Evolutionary conservation across 2,113 vertebrate genomes (phyloP).

Genomic region (Leucopsar rothschildi): DNA sequence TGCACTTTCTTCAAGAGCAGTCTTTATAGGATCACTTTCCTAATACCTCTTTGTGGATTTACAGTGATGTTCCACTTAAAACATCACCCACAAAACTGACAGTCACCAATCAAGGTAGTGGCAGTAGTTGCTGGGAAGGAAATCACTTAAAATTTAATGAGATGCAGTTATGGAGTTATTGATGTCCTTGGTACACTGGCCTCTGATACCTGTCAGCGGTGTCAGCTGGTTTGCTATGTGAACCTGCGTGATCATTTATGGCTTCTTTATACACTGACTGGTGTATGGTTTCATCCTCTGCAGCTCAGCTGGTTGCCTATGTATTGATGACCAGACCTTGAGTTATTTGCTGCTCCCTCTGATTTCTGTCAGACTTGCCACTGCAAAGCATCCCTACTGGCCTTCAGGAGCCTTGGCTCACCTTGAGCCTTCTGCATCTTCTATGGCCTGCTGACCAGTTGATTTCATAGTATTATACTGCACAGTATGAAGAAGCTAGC

Average conservation of each 20-base stretch:
- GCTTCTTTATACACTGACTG: not conserved
- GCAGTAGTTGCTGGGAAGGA: not conserved
- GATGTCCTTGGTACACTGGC: not conserved
- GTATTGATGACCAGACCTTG: not conserved
- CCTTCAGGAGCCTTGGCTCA: not conserved
- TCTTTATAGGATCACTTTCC: not conserved
- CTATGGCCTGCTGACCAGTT: not conserved
- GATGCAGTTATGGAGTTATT: fast-evolving
- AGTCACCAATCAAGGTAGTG: not conserved
- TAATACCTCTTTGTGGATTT: not conserved
- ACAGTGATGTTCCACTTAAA: not conserved
- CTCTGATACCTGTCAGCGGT: not conserved
- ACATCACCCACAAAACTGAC: not conserved
- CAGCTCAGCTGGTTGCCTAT: not conserved
- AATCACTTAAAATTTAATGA: not conserved
- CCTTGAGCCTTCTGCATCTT: not conserved
- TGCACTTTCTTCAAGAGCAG: not conserved
- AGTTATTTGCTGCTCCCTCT: not conserved
- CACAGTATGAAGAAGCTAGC: not conserved
- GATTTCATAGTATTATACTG: not conserved
- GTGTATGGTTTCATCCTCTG: not conserved
- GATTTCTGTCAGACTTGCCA: not conserved
- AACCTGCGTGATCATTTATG: not conserved
- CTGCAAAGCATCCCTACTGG: not conserved
- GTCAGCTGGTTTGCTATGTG: not conserved